Evolutionary conservation across 37 sponge, comb jelly and placozoan genomes (phyloP).

Genomic region (Oopsacas minuta): DNA sequence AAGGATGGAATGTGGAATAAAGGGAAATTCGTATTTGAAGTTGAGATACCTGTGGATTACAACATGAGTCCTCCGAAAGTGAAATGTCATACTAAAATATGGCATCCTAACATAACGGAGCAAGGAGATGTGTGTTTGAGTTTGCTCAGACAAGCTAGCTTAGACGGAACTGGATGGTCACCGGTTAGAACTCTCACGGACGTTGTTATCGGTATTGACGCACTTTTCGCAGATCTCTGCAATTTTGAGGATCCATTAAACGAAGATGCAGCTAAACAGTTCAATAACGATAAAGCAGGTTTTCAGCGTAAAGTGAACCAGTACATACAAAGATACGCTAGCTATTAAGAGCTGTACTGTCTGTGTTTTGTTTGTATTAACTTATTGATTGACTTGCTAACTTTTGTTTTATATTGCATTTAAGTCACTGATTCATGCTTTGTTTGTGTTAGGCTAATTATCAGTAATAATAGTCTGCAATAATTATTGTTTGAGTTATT

Average conservation of each 20-base stretch:
- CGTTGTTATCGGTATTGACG: slow-evolving; percentile 58
- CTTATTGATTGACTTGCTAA: not conserved
- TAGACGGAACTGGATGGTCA: slow-evolving; percentile 63
- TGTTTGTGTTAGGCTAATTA: not conserved
- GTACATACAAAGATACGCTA: slow-evolving; percentile 30
- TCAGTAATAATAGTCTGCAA: not conserved
- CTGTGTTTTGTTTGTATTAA: not conserved
- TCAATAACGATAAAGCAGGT: slow-evolving; percentile 11
- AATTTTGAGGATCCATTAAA: slow-evolving; percentile 73
- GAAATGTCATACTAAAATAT: slow-evolving; percentile 49
- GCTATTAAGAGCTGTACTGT: not conserved
- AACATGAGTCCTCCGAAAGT: slow-evolving; percentile 66
- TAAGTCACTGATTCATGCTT: not conserved
- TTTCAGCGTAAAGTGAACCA: slow-evolving; percentile 44
- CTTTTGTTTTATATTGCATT: slow-evolving; percentile 18
- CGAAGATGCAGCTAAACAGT: slow-evolving; percentile 52
- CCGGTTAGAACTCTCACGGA: slow-evolving; percentile 62
- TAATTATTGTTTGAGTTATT: not conserved
- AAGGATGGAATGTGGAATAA: slow-evolving; percentile 66
- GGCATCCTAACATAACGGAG: slow-evolving; percentile 81
- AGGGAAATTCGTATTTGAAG: slow-evolving; percentile 48
- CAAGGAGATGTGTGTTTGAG: slow-evolving; percentile 23
- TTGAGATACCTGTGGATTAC: slow-evolving; percentile 47
- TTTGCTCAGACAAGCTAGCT: slow-evolving; percentile 46
- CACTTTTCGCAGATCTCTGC: slow-evolving; percentile 52